Evolutionary conservation across 2,888 invertebrate species (phyloP), one percentile per base, ranked within the genome.

Genomic region (Ramazzottius varieornatus): DNA sequence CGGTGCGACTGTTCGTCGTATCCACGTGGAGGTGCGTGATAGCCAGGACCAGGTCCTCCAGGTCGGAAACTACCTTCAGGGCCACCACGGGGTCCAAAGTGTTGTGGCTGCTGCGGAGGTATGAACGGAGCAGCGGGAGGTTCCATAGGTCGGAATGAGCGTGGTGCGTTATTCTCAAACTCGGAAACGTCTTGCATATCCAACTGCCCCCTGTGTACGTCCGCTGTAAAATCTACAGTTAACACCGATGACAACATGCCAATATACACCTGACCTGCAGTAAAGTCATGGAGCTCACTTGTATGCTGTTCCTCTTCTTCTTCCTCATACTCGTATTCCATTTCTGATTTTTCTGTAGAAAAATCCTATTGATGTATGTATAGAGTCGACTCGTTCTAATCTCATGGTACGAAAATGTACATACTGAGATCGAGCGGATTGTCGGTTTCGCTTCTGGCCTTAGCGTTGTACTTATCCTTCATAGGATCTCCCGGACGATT

Each of bases 401-500:
- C 8, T 40, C 40, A 40, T 20, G 20, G 40, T 20, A 40, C 8
- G 20, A 40, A 13, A 8, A 40, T 20, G 20, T 40, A 40, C 8
- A 16, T 32, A 33, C 33, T 32, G 24, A 64, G n/a, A 66, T 66
- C 33, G 20, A 32, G 16, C n/a, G 32, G 33, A 29, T 33, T 64
- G 13, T 67, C 64, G 33, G 63, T 33, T n/a, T 40, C 65, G 1
- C 64, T 46, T 1, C 64, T n/a, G 33, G 32, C 16, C n/a, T 33
- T 33, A 33, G 71, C 65, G 77, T 93, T 92, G 76, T 94, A 96
- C 78, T 93, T 92, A 76, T 98, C 98, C 73, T 93, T 83, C 90
- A 96, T 94, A 67, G 86, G 82, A 79, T 99, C 98, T 32, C 98
- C 98, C 0, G 98, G 98, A 64, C 96, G 83, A 78, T 98, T 98